Evolutionary conservation across 92 coral and sea anemone genomes (phyloP), one percentile per base, ranked within the genome.

Genomic region (Desmophyllum pertusum): DNA sequence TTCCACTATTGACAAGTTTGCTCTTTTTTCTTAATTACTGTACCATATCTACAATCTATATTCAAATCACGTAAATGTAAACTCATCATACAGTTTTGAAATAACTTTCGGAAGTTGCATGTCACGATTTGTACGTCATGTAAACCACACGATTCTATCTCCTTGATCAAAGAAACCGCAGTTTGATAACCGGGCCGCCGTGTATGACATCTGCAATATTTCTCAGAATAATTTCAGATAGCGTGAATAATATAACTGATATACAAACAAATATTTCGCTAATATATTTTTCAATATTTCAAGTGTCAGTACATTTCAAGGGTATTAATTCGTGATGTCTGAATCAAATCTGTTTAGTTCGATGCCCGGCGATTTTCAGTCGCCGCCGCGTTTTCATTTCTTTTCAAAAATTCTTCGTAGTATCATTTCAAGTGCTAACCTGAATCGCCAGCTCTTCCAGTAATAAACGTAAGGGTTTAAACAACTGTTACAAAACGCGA

Each of bases 401-500:
- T 85, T 89, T 80, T 79, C 89, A 45, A 70, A 79, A 57, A 91
- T 29, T 38, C 85, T 70, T 74, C 79, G 78, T 8, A 73, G 42
- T 27, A 82, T 66, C 33, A 69, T 69, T 48, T 88, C 88, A 21
- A 90, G 51, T 18, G 89, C 97, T 63, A 88, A 42, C 1, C 97
- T 85, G 48, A 93, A 93, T 21, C 93, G 51, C 75, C 85, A 92
- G 40, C 93, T 91, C 77, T 95, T 80, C 97, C 97, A 93, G 62
- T 93, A 93, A 77, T 93, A 93, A 19, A 93, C 75, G 70, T 93
- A 93, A 10, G 97, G 97, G 65, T 93, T 93, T 10, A 89, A 40
- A 5, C 89, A 77, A 19, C 94, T 91, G 84, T 92, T 87, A 43
- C 93, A 91, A 29, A 93, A 76, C 13, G 97, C 97, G 10, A 93